These are phyloP conservation scores for Periophthalmus magnuspinnatus DNA, from an alignment of 2,797 vertebrate species.

Conservation along the genomic window DNA sequence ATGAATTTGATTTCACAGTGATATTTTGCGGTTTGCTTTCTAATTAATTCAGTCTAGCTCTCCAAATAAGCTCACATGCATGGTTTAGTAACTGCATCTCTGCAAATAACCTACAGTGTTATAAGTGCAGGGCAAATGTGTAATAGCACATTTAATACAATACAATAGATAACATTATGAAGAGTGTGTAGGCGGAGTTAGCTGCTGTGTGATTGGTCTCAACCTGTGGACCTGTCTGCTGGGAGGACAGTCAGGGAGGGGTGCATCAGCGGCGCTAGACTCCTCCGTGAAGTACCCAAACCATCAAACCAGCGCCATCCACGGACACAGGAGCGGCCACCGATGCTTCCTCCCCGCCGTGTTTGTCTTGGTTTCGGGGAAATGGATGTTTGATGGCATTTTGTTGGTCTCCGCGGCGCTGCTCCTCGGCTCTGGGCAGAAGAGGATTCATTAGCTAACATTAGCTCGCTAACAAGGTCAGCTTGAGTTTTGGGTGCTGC, in stretches of 20 bases:
- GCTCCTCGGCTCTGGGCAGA: constrained; percentile 46
- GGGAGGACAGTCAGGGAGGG: constrained; percentile 61
- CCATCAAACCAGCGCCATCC: constrained; percentile 12
- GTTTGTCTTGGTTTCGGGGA: constrained; percentile 10
- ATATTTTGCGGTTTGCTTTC: background rate
- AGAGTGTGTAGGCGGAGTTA: constrained; percentile 58
- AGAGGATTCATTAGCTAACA: constrained; percentile 70
- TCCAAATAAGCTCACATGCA: background rate
- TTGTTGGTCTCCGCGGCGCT: constrained; percentile 51
- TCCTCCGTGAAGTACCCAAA: constrained; percentile 37
- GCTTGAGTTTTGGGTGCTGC: constrained; percentile 52
- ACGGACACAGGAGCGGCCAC: background rate
- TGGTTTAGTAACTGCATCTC: background rate
- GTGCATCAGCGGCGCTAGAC: constrained; percentile 42
- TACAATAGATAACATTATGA: background rate
- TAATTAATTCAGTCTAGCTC: background rate
- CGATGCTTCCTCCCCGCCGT: background rate
- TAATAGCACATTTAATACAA: constrained; percentile 2
- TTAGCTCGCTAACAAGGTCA: constrained; percentile 79
- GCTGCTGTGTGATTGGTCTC: constrained; percentile 51
- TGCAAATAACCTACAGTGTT: background rate
- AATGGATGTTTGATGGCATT: constrained; percentile 63
- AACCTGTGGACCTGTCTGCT: constrained; percentile 68
- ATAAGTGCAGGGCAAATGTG: background rate
- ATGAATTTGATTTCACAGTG: too few relatives aligned